Conservation (phyloP, 2,888 invertebrate genomes). For the Julus scandinavius region DNA sequence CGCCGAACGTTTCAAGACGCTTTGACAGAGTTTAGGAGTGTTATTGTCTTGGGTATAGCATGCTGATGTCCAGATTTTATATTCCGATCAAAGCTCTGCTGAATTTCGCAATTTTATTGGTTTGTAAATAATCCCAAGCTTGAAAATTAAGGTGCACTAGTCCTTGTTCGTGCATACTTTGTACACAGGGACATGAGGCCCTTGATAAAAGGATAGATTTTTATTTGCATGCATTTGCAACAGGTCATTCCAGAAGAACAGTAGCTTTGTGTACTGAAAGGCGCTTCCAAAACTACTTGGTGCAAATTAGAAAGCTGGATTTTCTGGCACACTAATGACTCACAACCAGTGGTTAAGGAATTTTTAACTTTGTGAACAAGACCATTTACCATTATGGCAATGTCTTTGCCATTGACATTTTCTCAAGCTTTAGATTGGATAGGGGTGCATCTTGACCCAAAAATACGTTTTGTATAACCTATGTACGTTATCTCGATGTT, state of each 20-base stretch:
- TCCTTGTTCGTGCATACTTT: not conserved
- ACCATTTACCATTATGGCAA: not conserved
- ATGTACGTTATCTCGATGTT: conserved; percentile 19
- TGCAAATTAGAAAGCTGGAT: conserved; percentile 33
- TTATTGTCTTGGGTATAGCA: not conserved
- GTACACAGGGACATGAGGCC: not conserved
- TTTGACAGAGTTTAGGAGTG: conserved; percentile 2
- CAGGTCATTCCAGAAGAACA: not conserved
- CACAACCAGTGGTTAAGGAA: not conserved
- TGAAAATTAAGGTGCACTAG: not conserved
- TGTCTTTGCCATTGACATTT: not conserved
- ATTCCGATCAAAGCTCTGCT: conserved; percentile 8
- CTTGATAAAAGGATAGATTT: not conserved
- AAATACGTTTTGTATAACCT: not conserved
- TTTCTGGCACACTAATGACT: not conserved
- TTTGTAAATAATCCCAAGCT: conserved; percentile 21
- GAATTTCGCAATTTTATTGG: not conserved
- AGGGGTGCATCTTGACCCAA: not conserved
- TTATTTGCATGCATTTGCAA: not conserved
- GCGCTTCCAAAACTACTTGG: conserved; percentile 12
- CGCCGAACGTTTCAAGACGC: conserved; percentile 1
- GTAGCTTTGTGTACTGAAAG: not conserved
- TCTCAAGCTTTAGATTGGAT: not conserved
- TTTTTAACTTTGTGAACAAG: conserved; percentile 24
- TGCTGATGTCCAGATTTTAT: conserved; percentile 1